Base-by-base conservation (phyloP, 1,140 invertebrate genomes). In the Drosophila nebulosa region DNA sequence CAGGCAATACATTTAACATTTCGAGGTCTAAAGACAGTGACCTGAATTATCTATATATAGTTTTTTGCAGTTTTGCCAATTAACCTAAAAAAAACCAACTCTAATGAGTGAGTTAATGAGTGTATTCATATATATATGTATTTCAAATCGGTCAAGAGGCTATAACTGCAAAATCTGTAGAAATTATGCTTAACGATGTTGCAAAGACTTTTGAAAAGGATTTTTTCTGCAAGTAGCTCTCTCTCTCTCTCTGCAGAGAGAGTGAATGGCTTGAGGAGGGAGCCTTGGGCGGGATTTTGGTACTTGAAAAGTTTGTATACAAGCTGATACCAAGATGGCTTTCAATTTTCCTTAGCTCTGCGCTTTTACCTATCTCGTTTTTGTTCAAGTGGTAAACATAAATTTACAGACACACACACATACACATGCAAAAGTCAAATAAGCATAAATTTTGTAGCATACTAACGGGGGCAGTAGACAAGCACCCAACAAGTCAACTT, bases 391-490 rank as follows among this genome's bases (percentile, higher is more conserved):
- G 81, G 81, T 78, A 86, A 77, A 77, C 68, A 79, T 57, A 72
- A 72, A 57, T 32, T 18, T 22, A 67, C 51, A 72, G 24, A 56
- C 32, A 71, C 12, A 64, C 59, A 69, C 21, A 66, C 61, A 27
- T 22, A 60, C 14, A 50, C 18, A 46, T 46, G 18, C 35, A 63
- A 35, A 35, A 68, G 35, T 62, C 39, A 65, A 35, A 74, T 50
- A 64, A 39, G 64, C 26, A 50, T 81, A 88, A 86, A 86, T 86
- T 81, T 69, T 86, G 83, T 74, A 88, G 83, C 78, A 88, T 63
- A 78, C 78, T 75, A 86, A 86, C 64, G 83, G 83, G 81, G 81
- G 83, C 81, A 85, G 78, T 58, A 71, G 66, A 71, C 73, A 71
- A 75, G 70, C 70, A 78, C 53, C 72, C 77, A 77, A 58, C 81